Evolutionary conservation across 2,888 invertebrate genomes (phyloP).

Genomic region (Creontiades dilutus): DNA sequence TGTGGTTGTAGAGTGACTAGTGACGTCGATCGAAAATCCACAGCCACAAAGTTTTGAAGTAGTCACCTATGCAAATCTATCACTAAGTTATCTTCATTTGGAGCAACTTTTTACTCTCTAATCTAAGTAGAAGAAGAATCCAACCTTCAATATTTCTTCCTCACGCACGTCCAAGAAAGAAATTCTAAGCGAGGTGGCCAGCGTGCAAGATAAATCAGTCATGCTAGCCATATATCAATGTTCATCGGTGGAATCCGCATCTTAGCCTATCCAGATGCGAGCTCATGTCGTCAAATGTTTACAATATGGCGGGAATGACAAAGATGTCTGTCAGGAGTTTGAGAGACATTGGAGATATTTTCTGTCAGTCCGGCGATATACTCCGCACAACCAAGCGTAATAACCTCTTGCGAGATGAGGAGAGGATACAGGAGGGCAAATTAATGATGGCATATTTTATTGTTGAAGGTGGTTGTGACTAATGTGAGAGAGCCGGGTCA

Average conservation of each 20-base stretch:
- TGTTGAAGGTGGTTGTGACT: conserved; percentile 37
- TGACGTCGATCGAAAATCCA: too few species aligned
- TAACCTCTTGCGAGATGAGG: conserved; percentile 22
- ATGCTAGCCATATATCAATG: neutral
- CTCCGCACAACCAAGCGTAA: neutral
- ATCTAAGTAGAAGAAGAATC: too few species aligned
- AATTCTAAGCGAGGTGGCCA: neutral
- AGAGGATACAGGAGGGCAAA: conserved; percentile 12
- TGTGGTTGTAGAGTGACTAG: too few species aligned
- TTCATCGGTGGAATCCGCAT: neutral
- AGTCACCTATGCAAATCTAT: too few species aligned
- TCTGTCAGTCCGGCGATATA: neutral
- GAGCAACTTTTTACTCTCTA: too few species aligned
- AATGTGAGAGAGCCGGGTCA: conserved; percentile 2
- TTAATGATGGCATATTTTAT: conserved; percentile 30
- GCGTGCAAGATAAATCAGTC: neutral
- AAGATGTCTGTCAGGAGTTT: conserved; percentile 21
- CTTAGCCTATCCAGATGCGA: neutral
- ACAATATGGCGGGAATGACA: neutral
- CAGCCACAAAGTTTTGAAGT: too few species aligned
- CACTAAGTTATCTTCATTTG: too few species aligned
- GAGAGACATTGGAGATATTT: neutral
- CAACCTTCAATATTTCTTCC: too few species aligned
- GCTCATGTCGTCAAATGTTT: neutral
- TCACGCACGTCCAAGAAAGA: neutral